phyloP scores from a whole-genome alignment of 2,888 invertebrate genomes.

The Drosophila diplacantha region DNA sequence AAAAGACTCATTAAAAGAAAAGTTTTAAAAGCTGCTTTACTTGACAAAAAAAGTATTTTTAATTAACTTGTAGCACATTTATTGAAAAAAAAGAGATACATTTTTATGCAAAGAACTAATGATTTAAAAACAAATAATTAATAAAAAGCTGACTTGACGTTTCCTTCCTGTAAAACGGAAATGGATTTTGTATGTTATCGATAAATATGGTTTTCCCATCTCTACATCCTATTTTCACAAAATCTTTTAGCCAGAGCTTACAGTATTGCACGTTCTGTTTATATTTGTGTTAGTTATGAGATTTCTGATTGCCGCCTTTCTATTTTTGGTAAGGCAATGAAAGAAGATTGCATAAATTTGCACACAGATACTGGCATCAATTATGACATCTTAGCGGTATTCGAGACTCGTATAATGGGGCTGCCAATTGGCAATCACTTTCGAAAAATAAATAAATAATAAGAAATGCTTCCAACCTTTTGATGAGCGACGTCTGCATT shows the following conservation, averaged over 20 bases:
- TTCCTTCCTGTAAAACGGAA: background rate
- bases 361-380: conserved; percentile 30
- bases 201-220: background rate
- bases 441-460: conserved; percentile 37
- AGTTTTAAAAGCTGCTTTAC: background rate
- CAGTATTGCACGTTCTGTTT: conserved; percentile 17
- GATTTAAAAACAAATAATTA: background rate
- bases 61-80: background rate
- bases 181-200: background rate
- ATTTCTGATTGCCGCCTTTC: conserved; percentile 3
- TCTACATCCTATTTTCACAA: background rate
- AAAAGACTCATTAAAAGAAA: conserved; percentile 4
- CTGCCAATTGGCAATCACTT: conserved; percentile 33
- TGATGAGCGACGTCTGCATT: conserved; percentile 23
- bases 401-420: conserved; percentile 8
- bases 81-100: background rate
- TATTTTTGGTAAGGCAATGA: conserved; percentile 4
- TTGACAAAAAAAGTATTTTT: too few species aligned
- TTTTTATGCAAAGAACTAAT: background rate
- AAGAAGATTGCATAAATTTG: conserved; percentile 56
- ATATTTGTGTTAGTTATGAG: conserved; percentile 21
- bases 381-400: conserved; percentile 52
- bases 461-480: conserved; percentile 11
- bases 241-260: background rate
- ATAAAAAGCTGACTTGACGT: too few species aligned